Conservation (phyloP, 2,888 invertebrate species). For the Metellina segmentata region DNA sequence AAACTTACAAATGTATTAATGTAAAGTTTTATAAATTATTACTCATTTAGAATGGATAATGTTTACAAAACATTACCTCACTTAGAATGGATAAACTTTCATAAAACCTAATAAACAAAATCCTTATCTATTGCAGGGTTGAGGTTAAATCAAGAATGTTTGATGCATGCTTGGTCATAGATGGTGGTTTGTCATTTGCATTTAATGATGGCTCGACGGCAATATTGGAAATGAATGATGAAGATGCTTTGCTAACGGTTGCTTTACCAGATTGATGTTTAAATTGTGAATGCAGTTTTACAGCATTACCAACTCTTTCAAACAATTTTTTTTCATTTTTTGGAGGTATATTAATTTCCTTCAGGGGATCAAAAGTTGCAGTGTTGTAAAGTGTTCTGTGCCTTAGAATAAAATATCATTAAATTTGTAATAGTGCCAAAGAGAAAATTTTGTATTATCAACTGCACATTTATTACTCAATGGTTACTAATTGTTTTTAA, state of each 20-base stretch:
- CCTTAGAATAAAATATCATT: constrained; percentile 19
- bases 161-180: constrained; percentile 95
- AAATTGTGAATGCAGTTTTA: not conserved
- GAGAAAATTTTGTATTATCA: not conserved
- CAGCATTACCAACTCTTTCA: not conserved
- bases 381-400: not conserved
- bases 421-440: constrained; percentile 22
- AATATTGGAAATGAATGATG: constrained; percentile 89
- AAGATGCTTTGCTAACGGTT: constrained; percentile 93
- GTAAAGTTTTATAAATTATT: too few species aligned
- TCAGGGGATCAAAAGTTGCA: not conserved
- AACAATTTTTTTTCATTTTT: not conserved
- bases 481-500: not conserved
- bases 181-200: constrained; percentile 95
- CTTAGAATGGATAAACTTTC: too few species aligned
- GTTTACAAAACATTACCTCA: too few species aligned
- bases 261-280: constrained; percentile 73
- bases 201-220: constrained; percentile 97
- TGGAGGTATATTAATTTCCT: not conserved
- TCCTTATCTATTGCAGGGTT: constrained; percentile 82
- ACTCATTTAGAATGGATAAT: too few species aligned
- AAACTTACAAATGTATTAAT: too few species aligned
- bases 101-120: too few species aligned
- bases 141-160: constrained; percentile 93
- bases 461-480: not conserved